These are phyloP conservation scores for Lepidostoma basale DNA, from an alignment of 1,140 invertebrate genomes.

Conservation along the genomic window DNA sequence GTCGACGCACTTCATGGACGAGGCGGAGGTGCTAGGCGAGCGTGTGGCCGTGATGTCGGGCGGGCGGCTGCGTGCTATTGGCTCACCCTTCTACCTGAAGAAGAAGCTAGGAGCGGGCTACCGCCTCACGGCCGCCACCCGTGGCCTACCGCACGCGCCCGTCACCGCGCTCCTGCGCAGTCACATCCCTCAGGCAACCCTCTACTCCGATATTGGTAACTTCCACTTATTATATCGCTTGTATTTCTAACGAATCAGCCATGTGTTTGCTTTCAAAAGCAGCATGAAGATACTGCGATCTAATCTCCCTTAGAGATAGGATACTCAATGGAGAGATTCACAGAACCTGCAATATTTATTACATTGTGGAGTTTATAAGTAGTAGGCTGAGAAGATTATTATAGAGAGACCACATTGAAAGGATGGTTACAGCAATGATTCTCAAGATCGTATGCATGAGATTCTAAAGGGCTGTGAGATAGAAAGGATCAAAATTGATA, in stretches of 20 bases:
- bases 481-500: too few relatives aligned
- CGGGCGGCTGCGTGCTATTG: slow-evolving; percentile 82
- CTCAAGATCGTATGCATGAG: too few relatives aligned
- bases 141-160: slow-evolving; percentile 22
- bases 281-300: not conserved
- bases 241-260: not conserved
- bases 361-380: too few relatives aligned
- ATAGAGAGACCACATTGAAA: too few relatives aligned
- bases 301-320: too few relatives aligned
- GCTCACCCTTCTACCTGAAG: slow-evolving; percentile 87
- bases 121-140: slow-evolving; percentile 30
- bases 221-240: not conserved
- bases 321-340: too few relatives aligned
- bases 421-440: too few relatives aligned
- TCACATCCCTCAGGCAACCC: slow-evolving; percentile 30
- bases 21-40: slow-evolving; percentile 93
- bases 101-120: slow-evolving; percentile 50
- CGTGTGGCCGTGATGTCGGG: slow-evolving; percentile 88
- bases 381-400: too few relatives aligned
- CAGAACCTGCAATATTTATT: not conserved
- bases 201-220: slow-evolving; percentile 42
- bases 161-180: slow-evolving; percentile 29
- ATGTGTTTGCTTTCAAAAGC: not conserved
- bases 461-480: too few relatives aligned
- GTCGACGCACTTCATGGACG: slow-evolving; percentile 98